Percentiles rank a stretch among this genome's conserved stretches.
Conservation (phyloP, 2,113 vertebrate genomes). For the Podarcis cretensis region DNA sequence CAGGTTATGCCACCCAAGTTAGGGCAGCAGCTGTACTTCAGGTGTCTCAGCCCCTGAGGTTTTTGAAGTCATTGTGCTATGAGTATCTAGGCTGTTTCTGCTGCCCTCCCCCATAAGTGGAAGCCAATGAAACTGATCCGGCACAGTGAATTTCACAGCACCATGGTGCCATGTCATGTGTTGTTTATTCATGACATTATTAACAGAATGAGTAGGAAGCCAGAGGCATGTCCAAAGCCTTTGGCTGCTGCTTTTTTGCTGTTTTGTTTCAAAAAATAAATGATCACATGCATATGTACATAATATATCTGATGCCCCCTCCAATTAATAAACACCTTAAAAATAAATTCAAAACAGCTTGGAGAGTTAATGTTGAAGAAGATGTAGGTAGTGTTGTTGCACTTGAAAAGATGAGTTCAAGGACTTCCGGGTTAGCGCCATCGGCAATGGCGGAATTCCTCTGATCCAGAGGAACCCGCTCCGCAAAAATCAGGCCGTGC, state of each 20-base stretch:
- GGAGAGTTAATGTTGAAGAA: background rate
- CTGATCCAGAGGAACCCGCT: no score
- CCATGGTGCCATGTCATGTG: background rate
- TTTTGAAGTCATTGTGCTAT: no score
- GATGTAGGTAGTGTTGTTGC: background rate
- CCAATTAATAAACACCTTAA: background rate
- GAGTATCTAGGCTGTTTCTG: no score
- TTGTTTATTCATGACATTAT: background rate
- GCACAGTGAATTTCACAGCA: background rate
- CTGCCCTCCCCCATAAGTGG: no score
- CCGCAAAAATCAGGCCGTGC: no score
- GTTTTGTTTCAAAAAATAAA: background rate
- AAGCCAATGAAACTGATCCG: no score
- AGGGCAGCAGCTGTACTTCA: no score
- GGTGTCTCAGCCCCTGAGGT: no score
- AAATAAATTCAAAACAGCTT: background rate
- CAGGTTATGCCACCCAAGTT: no score
- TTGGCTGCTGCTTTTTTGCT: background rate
- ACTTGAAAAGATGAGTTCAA: background rate
- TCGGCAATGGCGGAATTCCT: no score
- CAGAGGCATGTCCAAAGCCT: background rate
- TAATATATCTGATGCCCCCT: background rate
- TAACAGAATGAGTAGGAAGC: background rate
- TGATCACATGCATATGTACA: background rate
- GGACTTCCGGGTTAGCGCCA: no score